Conservation (phyloP, 1,140 invertebrate species). For the Megalopta genalis region DNA sequence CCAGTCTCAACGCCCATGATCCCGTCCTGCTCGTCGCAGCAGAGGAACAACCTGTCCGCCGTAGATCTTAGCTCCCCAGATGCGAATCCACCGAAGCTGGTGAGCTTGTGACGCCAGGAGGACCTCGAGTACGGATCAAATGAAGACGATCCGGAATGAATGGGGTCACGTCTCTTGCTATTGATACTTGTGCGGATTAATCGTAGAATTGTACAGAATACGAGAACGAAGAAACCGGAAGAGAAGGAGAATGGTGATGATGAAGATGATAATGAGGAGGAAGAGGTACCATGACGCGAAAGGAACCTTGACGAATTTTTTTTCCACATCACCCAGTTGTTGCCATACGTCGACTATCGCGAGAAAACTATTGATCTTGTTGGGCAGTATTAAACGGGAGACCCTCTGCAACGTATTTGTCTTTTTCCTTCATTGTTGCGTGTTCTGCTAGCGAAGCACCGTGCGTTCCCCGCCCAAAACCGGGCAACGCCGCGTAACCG, state of each 20-base stretch:
- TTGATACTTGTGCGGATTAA: not conserved
- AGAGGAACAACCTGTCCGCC: slow-evolving; percentile 82
- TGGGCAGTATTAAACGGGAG: slow-evolving; percentile 37
- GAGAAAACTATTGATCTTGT: not conserved
- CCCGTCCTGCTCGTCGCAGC: slow-evolving; percentile 86
- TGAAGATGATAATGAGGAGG: no score
- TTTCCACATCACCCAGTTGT: slow-evolving; percentile 30
- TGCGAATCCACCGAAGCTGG: slow-evolving; percentile 86
- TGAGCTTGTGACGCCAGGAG: slow-evolving; percentile 85
- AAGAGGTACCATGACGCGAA: slow-evolving; percentile 47
- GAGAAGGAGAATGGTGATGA: no score
- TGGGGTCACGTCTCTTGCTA: not conserved
- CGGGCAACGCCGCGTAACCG: no score
- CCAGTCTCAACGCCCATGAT: slow-evolving; percentile 87
- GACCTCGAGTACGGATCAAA: slow-evolving; percentile 61
- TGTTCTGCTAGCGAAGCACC: not conserved
- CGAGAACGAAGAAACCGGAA: not conserved
- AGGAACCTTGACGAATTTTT: slow-evolving; percentile 9
- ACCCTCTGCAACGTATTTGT: slow-evolving; percentile 37
- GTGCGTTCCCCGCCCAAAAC: no score
- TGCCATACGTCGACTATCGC: slow-evolving; percentile 10
- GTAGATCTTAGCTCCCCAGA: slow-evolving; percentile 86
- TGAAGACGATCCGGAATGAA: slow-evolving; percentile 68
- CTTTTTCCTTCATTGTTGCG: not conserved
- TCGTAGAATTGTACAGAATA: slow-evolving; percentile 6